Base-by-base conservation (phyloP, 2,113 vertebrate species). In the Scatophagus argus region DNA sequence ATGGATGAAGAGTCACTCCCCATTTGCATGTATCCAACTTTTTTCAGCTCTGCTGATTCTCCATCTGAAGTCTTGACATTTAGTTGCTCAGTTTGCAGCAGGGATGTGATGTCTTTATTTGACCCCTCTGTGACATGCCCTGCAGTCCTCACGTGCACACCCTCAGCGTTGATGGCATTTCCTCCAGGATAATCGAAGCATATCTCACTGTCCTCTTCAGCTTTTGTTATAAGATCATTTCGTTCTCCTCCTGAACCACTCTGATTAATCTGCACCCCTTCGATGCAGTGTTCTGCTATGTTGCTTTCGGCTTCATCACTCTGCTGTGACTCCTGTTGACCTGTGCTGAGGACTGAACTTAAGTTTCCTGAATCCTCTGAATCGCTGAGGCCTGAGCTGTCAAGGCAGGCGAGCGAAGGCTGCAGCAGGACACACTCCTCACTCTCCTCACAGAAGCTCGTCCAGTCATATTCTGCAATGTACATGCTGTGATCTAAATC, bases 401-500 rank as follows among this genome's bases (percentile, higher is more conserved):
- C 97, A 0, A 87, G 93, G 0, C 90, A 92, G 75, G 97, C 98
- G 64, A 99, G 91, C 1, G 89, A 34, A 0, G 95, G 94, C 8
- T 93, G 95, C 3, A 79, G 82, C 63, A 97, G 87, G 72, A 80
- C 61, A 84, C 97, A 99, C 88, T 97, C 96, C 44, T 98, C 97
- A 0, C 96, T 83, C 0, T 95, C 91, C 14, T 84, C 91, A 0
- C 88, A 93, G 91, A 99, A 99, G 80, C 94, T 95, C 0, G 92
- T 93, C 98, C 98, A 99, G 73, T 98, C 97, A 21, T 86, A 87
- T 73, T 98, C 96, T 0, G 94, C 96, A 83, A 97, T 95, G 84
- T 94, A 93, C 80, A 99, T 94, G 73, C 97, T 99, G 91, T 99
- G 97, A 90, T 98, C 96, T 46, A 99, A 96, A 88, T 98, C 96